These are phyloP conservation scores for Polymixis lichenea DNA, from an alignment of 2,888 invertebrate species.

Conservation along the genomic window DNA sequence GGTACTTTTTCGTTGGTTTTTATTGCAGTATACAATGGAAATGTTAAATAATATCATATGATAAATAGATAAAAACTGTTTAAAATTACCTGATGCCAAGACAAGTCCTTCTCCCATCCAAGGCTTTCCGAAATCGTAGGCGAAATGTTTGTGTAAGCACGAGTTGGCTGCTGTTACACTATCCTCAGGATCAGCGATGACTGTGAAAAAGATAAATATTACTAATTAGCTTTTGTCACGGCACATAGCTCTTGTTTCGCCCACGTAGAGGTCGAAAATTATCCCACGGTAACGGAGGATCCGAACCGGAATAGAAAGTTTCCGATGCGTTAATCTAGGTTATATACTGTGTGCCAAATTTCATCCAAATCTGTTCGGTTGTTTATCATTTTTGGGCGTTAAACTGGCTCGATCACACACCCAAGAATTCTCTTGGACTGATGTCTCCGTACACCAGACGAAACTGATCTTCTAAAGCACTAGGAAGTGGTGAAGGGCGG, in stretches of 20 bases:
- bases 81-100: slow-evolving; percentile 57
- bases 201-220: slow-evolving; percentile 35
- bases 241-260: neutral
- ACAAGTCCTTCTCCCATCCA: slow-evolving; percentile 69
- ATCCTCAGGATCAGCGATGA: slow-evolving; percentile 66
- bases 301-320: no score
- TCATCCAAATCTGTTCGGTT: no score
- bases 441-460: no score
- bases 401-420: no score
- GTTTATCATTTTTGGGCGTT: no score
- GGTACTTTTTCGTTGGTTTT: neutral
- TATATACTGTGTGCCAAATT: no score
- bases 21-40: neutral
- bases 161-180: slow-evolving; percentile 59
- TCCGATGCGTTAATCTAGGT: no score
- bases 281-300: no score
- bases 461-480: no score
- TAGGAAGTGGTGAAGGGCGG: no score
- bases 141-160: slow-evolving; percentile 62
- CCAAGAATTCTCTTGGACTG: no score
- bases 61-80: neutral
- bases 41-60: neutral
- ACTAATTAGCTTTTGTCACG: neutral
- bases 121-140: slow-evolving; percentile 66
- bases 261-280: neutral